Base-by-base conservation (phyloP, 2,888 invertebrate genomes). In the Drosophila mettleri region DNA sequence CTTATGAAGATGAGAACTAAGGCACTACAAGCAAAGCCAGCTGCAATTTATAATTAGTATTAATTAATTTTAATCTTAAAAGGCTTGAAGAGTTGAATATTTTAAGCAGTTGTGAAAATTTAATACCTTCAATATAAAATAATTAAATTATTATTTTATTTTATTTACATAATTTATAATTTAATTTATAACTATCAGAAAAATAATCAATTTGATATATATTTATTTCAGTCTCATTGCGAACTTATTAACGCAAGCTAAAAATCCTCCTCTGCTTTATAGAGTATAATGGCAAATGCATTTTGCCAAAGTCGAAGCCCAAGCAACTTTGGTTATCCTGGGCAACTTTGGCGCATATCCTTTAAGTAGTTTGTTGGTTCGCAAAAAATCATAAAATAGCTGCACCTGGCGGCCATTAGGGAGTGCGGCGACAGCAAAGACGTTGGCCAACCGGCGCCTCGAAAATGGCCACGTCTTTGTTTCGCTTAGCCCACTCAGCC, bases 361-460 rank as follows among this genome's bases (percentile, higher is more conserved):
- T 86, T 84, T 84, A 81, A 84, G 85, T 72, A 84, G 79, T 84
- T 84, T 86, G 83, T 86, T 84, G 83, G 86, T 86, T 81, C 70
- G 79, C 60, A 69, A 68, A 71, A 81, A 61, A 86, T 81, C 85
- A 84, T 84, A 84, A 84, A 84, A 86, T 84, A 84, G 74, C 77
- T 86, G 81, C 86, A 84, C 83, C 83, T 86, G 83, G 81, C 81
- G 70, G 80, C 86, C 83, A 84, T 84, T 84, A 86, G 82, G 86
- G 81, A 80, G 72, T 60, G 60, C 78, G 76, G 76, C 52, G 55
- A 68, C 64, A 59, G 73, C 43, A 36, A 69, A 66, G 72, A 60
- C 49, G 61, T 60, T 64, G 64, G 22, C 64, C 59, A 61, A 62
- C 60, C 66, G 77, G 78, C 74, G 80, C 66, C 78, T 57, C 43